Conservation (phyloP, 1,140 invertebrate species). For the Papilio dardanus region DNA sequence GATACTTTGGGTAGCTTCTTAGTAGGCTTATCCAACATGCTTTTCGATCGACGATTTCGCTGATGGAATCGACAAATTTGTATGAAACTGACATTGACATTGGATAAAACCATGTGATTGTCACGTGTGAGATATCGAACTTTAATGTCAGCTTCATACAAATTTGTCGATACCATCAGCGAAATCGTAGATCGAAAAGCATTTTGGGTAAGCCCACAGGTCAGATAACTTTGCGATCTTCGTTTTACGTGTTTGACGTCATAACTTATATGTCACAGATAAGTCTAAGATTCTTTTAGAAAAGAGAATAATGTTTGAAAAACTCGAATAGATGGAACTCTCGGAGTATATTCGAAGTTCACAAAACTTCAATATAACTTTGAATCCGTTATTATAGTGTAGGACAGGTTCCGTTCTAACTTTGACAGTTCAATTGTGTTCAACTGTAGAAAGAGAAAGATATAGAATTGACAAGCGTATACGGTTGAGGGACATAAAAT, state of each 20-base stretch:
- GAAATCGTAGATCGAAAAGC: background rate
- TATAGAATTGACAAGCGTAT: background rate
- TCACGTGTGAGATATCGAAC: too few species aligned
- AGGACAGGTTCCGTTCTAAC: background rate
- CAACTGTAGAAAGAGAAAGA: background rate
- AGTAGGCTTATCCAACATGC: too few species aligned
- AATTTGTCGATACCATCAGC: too few species aligned
- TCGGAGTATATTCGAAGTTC: background rate
- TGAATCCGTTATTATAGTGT: background rate
- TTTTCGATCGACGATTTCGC: too few species aligned
- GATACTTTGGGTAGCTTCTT: too few species aligned
- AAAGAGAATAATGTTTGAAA: background rate
- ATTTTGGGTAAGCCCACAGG: too few species aligned
- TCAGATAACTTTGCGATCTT: too few species aligned
- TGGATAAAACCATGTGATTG: too few species aligned
- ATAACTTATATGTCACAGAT: background rate
- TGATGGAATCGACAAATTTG: too few species aligned
- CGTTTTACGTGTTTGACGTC: background rate
- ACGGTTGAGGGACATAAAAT: too few species aligned
- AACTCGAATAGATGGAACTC: background rate
- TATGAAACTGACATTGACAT: too few species aligned
- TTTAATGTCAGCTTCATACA: too few species aligned
- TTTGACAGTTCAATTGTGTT: conserved; percentile 9
- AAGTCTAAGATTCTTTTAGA: background rate
- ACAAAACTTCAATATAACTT: conserved; percentile 13